Base-by-base conservation (phyloP, 2,797 vertebrate genomes). In the Podargus strigoides region DNA sequence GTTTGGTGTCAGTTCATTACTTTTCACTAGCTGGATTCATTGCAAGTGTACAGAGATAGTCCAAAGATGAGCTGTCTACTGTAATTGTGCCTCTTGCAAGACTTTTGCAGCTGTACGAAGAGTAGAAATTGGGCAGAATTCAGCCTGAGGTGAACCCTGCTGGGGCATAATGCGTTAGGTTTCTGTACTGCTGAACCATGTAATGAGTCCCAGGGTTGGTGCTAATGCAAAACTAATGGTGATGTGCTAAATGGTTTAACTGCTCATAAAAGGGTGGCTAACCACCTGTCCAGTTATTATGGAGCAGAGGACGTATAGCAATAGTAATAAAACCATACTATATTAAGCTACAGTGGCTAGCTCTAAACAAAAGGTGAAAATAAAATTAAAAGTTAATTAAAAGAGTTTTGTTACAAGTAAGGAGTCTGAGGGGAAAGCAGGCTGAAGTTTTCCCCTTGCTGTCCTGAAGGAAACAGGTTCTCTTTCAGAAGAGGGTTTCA, bases 231-330 rank as follows among this genome's bases (percentile, higher is more conserved):
- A 95, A 52, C 64, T 52, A 93, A 92, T 55, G 75, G 81, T n/a
- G 87, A 94, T 96, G 95, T 95, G 92, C 93, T 95, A 90, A 87
- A 74, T 94, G 85, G 79, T 95, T 95, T 93, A 93, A 91, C 92
- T 94, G 92, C 87, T 91, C 91, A 76, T 94, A 94, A 96, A 96
- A 66, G 44, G 67, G 79, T 90, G 74, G 37, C 77, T 90, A 88
- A 82, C 83, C 85, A 91, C 59, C 91, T 95, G 87, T 76, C 94
- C 94, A 64, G 70, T 64, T 88, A 69, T 89, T 84, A 79, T 77
- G 10, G 3, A 63, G 59, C 62, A 73, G 34, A 66, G 47, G 58
- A 90, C 88, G 16, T 55, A 84, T 66, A 94, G 56, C 67, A 42
- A 37, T 21, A 62, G 36, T 42, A 89, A 75, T 75, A 95, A 94